These are phyloP conservation scores for Crematogaster levior DNA, from an alignment of 2,888 invertebrate species.

Conservation along the genomic window DNA sequence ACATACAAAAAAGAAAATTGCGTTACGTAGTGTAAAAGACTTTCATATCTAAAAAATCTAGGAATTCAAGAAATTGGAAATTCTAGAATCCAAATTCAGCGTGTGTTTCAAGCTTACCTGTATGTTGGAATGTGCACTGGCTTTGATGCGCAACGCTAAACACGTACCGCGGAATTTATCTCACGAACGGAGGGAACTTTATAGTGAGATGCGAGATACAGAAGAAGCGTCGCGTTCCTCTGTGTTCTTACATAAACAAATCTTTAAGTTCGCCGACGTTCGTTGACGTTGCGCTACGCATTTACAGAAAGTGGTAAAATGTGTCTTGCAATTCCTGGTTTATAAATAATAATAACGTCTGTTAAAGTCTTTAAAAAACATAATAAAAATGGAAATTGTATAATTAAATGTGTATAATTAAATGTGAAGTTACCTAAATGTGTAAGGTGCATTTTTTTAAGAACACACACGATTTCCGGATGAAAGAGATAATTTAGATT, in stretches of 20 bases:
- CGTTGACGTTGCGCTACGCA: slow-evolving; percentile 36
- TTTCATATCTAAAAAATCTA: slow-evolving; percentile 14
- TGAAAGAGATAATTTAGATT: neutral
- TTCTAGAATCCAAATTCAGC: neutral
- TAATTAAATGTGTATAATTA: too few relatives aligned
- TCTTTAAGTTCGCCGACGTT: slow-evolving; percentile 35
- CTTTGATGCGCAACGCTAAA: slow-evolving; percentile 48
- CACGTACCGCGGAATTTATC: slow-evolving; percentile 51
- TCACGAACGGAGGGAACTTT: slow-evolving; percentile 38
- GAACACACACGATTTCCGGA: too few relatives aligned
- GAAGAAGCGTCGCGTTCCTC: slow-evolving; percentile 24
- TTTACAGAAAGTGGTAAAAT: slow-evolving; percentile 38
- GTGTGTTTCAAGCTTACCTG: slow-evolving; percentile 36
- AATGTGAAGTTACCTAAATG: neutral
- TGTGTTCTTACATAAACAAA: slow-evolving; percentile 50
- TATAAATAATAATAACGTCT: neutral
- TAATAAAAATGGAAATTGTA: neutral
- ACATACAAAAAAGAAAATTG: neutral
- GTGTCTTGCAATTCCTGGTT: neutral
- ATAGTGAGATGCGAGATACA: slow-evolving; percentile 31
- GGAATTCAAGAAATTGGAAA: slow-evolving; percentile 32
- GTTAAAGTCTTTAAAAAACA: neutral
- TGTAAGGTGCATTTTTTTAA: too few relatives aligned
- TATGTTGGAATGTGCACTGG: slow-evolving; percentile 41
- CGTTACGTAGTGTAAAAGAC: slow-evolving; percentile 10